These are phyloP conservation scores for Adelosebastes latens DNA, from an alignment of 2,797 vertebrate genomes.

Conservation along the genomic window DNA sequence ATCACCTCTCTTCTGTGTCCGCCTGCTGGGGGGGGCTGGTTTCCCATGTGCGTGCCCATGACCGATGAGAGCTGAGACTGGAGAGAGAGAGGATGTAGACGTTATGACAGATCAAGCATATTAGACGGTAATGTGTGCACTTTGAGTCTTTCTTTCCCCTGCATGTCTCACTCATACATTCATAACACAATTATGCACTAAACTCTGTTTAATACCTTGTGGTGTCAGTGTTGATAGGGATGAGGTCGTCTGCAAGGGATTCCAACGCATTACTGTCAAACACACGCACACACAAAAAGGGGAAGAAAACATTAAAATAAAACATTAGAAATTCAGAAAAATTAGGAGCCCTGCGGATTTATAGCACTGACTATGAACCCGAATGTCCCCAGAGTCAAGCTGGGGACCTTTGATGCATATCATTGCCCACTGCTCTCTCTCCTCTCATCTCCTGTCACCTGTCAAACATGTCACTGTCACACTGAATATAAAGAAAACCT, in stretches of 20 bases:
- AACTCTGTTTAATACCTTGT: conserved; percentile 58
- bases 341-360: background rate
- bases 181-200: conserved; percentile 3
- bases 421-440: background rate
- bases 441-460: background rate
- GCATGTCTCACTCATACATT: background rate
- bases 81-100: background rate
- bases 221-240: conserved; percentile 50
- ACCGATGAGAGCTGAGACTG: conserved; percentile 44
- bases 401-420: background rate
- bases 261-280: conserved; percentile 43
- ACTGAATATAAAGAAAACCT: background rate
- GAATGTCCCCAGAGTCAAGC: background rate
- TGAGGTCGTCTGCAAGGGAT: conserved; percentile 55
- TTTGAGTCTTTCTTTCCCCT: conserved; percentile 6
- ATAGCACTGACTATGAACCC: background rate
- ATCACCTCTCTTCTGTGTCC: conserved; percentile 68
- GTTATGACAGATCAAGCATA: conserved; percentile 31
- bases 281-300: background rate
- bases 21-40: conserved; percentile 24
- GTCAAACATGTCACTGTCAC: background rate
- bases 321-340: background rate
- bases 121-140: background rate
- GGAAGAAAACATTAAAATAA: background rate
- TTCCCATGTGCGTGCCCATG: conserved; percentile 67